Evolutionary conservation across 2,888 invertebrate genomes (phyloP), one percentile per base, ranked within the genome.

Genomic region (Nemotelus pantherinus): DNA sequence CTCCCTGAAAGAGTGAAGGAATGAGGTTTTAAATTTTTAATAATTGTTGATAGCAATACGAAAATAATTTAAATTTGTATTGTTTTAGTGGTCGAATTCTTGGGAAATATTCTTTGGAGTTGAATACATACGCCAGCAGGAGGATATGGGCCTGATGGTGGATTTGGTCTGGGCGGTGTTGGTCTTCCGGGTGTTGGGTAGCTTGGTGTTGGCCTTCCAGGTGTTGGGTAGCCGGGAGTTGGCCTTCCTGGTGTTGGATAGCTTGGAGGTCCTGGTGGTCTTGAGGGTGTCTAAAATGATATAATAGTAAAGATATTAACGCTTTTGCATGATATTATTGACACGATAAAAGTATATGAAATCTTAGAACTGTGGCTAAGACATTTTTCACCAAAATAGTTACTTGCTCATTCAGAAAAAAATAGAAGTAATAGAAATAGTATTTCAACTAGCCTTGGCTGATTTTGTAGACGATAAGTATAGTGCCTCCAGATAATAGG

Each of bases 181-280:
- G 63, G 58, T 48, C 71, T 72, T 44, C 53, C 47, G 44, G 72
- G 58, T 55, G 82, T 82, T 71, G 81, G 77, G 57, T 82, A 80
- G 79, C 79, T 77, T 53, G 82, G 82, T 9, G 83, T 82, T 60
- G 76, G 75, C 39, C 72, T 84, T 79, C 76, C 53, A 63, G 68
- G 72, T 47, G 57, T 57, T 64, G 68, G 47, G 41, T 25, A 10
- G 41, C 9, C 44, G 71, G 77, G 71, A 39, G 48, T 47, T 74
- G 78, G 77, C 65, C 39, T 48, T 55, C 72, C 77, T 75, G 75
- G 64, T 53, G 75, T 39, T 65, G 77, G 77, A 39, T 41, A 39
- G 39, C 47, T 65, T 9, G 83, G 65, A 84, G 84, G 83, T n/a
- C 68, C 50, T 65, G 60, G 71, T 53, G 63, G 68, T 60, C 60